phyloP scores from a whole-genome alignment of 2,113 vertebrate genomes.

The Carettochelys insculpta region DNA sequence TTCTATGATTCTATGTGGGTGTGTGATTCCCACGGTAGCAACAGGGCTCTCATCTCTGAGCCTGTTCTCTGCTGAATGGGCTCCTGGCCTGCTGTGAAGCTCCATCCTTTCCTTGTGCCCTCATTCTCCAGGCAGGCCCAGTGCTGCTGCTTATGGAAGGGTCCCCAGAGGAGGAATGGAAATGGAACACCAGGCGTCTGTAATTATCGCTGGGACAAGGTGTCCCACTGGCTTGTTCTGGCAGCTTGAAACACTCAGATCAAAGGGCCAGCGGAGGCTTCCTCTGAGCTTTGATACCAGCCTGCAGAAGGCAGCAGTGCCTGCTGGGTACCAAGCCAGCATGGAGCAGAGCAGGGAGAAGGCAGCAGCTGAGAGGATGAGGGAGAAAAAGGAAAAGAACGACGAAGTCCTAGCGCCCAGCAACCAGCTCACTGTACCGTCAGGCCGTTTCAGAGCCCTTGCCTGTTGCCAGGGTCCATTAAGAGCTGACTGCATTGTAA shows the following conservation, averaged over 20 bases:
- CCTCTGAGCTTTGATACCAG: slow-evolving; percentile 37
- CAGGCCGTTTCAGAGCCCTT: neutral
- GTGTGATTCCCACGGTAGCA: neutral
- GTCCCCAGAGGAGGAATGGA: slow-evolving; percentile 18
- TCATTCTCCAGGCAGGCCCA: neutral
- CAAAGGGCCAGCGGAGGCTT: slow-evolving; percentile 16
- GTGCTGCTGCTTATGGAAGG: neutral
- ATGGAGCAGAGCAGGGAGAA: neutral
- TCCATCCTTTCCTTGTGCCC: slow-evolving; percentile 2
- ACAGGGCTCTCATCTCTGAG: neutral
- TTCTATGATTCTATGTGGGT: neutral
- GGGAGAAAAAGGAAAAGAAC: neutral
- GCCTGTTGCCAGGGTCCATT: too few relatives aligned
- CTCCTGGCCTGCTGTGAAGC: slow-evolving; percentile 14
- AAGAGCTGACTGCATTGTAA: neutral
- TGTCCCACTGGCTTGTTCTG: neutral
- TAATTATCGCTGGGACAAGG: neutral
- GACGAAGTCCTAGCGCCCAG: neutral
- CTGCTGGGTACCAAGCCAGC: neutral
- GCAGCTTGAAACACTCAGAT: neutral
- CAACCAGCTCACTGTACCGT: neutral
- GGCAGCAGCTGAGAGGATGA: neutral
- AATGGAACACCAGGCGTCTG: neutral
- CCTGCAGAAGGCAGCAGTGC: slow-evolving; percentile 9
- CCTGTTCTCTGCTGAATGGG: neutral